Evolutionary conservation across 2,888 invertebrate genomes (phyloP).

Genomic region (Acronicta aceris): DNA sequence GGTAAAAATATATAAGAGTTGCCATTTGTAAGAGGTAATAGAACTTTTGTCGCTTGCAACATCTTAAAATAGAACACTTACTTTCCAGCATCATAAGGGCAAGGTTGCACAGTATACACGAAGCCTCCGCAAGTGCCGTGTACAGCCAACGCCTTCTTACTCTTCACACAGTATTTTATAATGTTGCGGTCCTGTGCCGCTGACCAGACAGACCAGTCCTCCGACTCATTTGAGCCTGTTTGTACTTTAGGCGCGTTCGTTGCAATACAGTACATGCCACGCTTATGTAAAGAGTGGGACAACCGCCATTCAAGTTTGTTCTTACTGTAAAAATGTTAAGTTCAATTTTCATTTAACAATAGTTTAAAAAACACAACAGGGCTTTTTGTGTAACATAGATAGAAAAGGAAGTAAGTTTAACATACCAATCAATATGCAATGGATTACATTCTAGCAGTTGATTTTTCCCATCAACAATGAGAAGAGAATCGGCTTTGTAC

Average conservation of each 20-base stretch:
- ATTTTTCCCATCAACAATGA: slow-evolving; percentile 89
- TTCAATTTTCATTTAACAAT: slow-evolving; percentile 1
- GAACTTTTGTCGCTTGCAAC: no score
- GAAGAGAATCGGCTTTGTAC: slow-evolving; percentile 88
- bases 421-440: slow-evolving; percentile 76
- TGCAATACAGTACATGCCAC: slow-evolving; percentile 90
- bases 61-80: no score
- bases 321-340: slow-evolving; percentile 64
- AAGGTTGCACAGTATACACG: slow-evolving; percentile 90
- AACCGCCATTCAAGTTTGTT: slow-evolving; percentile 71
- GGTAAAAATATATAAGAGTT: no score
- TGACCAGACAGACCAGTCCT: slow-evolving; percentile 87
- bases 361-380: no score
- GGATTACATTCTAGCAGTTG: slow-evolving; percentile 91
- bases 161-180: slow-evolving; percentile 82
- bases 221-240: slow-evolving; percentile 12
- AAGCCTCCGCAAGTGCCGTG: slow-evolving; percentile 91
- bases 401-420: not conserved
- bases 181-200: slow-evolving; percentile 90
- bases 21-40: no score
- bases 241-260: slow-evolving; percentile 77
- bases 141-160: slow-evolving; percentile 70
- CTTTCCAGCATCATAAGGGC: slow-evolving; percentile 92
- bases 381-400: no score
- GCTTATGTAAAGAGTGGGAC: slow-evolving; percentile 87